Evolutionary conservation across 1,140 invertebrate genomes (phyloP), one percentile per base, ranked within the genome.

Genomic region (Dreissena rostriformis): DNA sequence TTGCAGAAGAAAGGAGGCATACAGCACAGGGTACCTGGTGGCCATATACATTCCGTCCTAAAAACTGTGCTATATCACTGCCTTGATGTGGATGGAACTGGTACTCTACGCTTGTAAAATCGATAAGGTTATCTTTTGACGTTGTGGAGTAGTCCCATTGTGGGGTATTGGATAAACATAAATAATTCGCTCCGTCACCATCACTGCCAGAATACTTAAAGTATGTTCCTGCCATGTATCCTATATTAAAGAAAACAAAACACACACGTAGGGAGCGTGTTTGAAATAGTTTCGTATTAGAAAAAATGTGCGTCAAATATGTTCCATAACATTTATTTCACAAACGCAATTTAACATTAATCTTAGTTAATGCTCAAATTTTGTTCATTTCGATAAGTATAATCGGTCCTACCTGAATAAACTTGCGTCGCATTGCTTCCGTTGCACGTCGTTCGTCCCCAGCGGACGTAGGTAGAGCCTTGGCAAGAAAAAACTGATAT

Each of bases 1-100:
- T 74, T 19, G 68, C 7, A 11, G 81, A 63, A 14, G 75, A 52
- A 28, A 39, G 49, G 28, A 53, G 28, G 71, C 85, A 86, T 17
- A 84, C 82, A 15, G 76, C 85, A 73, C 85, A 68, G 7, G 67
- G 67, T 17, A 68, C 67, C 19, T 68, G 53, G 12, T 57, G 53
- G 12, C 53, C 53, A 19, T 14, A 57, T 57, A 57, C 53, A 19
- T 57, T 57, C 19, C 12, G 19, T 57, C 53, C 53, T 12, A 57
- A 19, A 19, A 57, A 57, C 12, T 12, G 19, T 12, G 19, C 19
- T 57, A 57, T 57, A 19, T 57, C 53, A 19, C 12, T 14, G 12
- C 12, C 19, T 57, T 57, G 53, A 15, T 57, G 77, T 10, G 14
- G 29, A 49, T 11, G n/a, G n/a, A 61, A 71, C 0, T 55, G 24